Conservation (phyloP, 64 coral and sea anemone species). For the Astreopora myriophthalma region DNA sequence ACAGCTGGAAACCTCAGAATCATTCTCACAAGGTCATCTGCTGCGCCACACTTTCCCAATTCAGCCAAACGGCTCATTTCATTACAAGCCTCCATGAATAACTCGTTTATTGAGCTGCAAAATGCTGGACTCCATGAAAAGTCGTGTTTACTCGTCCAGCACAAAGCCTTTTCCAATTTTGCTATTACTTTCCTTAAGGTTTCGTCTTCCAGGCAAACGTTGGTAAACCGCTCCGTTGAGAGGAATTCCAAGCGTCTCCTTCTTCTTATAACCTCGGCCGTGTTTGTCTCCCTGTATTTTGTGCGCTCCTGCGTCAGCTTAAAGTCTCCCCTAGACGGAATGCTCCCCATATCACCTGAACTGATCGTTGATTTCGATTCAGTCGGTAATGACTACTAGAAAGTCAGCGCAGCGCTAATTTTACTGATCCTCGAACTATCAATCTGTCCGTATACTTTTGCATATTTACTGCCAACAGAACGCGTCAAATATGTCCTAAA, state of each 20-base stretch:
- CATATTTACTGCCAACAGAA: not conserved
- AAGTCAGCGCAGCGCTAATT: not conserved
- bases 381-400: not conserved
- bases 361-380: not conserved
- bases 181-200: not conserved
- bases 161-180: slow-evolving; percentile 21
- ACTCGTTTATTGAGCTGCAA: not conserved
- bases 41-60: not conserved
- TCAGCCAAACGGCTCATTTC: slow-evolving; percentile 29
- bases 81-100: slow-evolving; percentile 2
- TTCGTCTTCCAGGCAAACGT: not conserved
- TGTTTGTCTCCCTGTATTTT: not conserved
- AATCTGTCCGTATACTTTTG: not conserved
- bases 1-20: not conserved
- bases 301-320: not conserved
- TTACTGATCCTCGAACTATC: not conserved
- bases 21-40: slow-evolving; percentile 33
- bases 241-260: not conserved
- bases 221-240: not conserved
- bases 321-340: not conserved
- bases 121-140: slow-evolving; percentile 1
- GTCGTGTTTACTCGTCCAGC: slow-evolving; percentile 44
- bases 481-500: not conserved
- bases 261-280: too few relatives aligned
- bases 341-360: not conserved